Evolutionary conservation across 2,797 vertebrate species (phyloP), one percentile per base, ranked within the genome.

Genomic region (Sylvilagus floridanus): DNA sequence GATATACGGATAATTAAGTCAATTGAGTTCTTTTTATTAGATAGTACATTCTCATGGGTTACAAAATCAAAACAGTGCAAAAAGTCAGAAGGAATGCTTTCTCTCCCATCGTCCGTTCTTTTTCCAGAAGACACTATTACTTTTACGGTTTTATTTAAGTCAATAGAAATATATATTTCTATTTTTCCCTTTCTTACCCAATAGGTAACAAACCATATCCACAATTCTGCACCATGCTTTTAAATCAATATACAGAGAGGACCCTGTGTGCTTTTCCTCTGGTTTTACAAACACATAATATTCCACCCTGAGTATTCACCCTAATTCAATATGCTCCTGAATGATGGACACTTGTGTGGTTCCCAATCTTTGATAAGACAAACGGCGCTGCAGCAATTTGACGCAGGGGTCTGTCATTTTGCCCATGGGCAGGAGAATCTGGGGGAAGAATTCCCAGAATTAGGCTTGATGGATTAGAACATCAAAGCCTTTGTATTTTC

Each of bases 51-150:
- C 24, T 91, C 42, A 32, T 57, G 72, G 4, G 66, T 93, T 19
- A 75, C 82, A 95, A 95, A 84, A 54, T 73, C 63, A 65, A 95
- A 95, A n/a, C 63, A n/a, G 28, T 63, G 63, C 42, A 90, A 73
- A 91, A 94, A 47, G 13, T 73, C 72, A 69, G 5, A 5, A 24
- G 52, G 16, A 95, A 65, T 66, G 21, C 10, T 76, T 78, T 92
- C 50, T 65, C 28, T 69, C 16, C 65, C 52, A 78, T 52, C 24
- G 4, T 54, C 21, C 3, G 17, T 0, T 35, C 28, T 35, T 71
- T 71, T 26, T 4, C 10, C 9, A 14, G 26, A 42, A 68, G 21
- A 79, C 30, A 52, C 12, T n/a, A 72, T 37, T 62, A 37, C 5
- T 47, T 52, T 88, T 28, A 32, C 9, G 28, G n/a, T 88, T 95